Evolutionary conservation across 1,140 invertebrate genomes (phyloP), one percentile per base, ranked within the genome.

Genomic region (Eulimnadia texana): DNA sequence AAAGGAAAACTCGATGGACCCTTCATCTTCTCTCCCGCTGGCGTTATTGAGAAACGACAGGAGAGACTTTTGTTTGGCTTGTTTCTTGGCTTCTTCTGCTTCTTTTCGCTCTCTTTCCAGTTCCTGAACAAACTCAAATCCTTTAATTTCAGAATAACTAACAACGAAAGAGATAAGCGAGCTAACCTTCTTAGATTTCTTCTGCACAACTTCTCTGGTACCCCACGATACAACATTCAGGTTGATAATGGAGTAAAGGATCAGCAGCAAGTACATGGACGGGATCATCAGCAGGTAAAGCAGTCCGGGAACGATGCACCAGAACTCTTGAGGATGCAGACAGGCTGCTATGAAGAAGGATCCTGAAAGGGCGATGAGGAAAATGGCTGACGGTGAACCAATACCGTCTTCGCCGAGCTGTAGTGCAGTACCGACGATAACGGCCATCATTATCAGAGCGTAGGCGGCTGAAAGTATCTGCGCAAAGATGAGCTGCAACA

Each of bases 251-350:
- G 90, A 90, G 68, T 91, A 95, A 56, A 95, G 87, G 50, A 92
- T 88, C 13, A 95, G 78, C 61, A 95, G 74, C 79, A 94, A 82
- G 69, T 94, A 95, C 90, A 93, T 94, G 62, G 88, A 89, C 0
- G 92, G 92, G 52, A 95, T 87, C 6, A 90, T 89, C 13, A 95
- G 80, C 70, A 92, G 94, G 71, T 95, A 96, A 23, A 95, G 79
- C 3, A 88, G 71, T 16, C 88, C 83, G 62, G 82, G 85, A 16
- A 84, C 69, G 3, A 96, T 70, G 67, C 90, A 93, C 64, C 66
- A 72, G 58, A 86, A 79, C 73, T 94, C 90, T 70, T 88, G 84
- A 0, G 92, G 92, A 76, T 95, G 92, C 19, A 94, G 67, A 0
- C 89, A 67, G 0, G 82, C 87, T 2, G 85, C 81, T 20, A 87